Evolutionary conservation across 1,140 invertebrate species (phyloP), one percentile per base, ranked within the genome.

Genomic region (Bombus soroeensis): DNA sequence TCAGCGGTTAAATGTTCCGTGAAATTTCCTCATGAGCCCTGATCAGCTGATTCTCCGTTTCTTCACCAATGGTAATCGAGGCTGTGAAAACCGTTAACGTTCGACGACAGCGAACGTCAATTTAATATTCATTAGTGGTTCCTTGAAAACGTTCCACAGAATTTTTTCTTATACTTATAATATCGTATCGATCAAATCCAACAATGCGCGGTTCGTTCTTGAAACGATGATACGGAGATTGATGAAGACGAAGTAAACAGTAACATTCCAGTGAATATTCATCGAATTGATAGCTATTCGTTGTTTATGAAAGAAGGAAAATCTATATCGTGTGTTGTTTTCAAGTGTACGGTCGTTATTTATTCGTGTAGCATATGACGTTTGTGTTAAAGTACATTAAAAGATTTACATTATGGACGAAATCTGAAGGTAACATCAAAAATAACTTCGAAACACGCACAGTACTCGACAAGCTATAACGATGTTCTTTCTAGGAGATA

Each of bases 211-310:
- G 57, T 34, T 47, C 28, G 64, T 59, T 43, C n/a, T 9, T 3
- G 71, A 66, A 43, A 34, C 43, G 34, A 70, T 12, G 71, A 59
- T 18, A 28, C 57, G 9, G 77, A 88, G 15, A 81, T 77, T 37
- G 87, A 78, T 3, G 77, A 88, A 5, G 87, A 88, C n/a, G 88
- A 88, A 1, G 74, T 78, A 70, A 78, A 88, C 83, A 47, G 70
- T 32, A 57, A 89, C 53, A 10, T 62, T 77, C 62, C 53, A 34
- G 22, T 34, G 37, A 41, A 47, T 39, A 34, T 41, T 37, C 37
- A 28, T 72, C 73, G 39, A 37, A 62, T 32, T 47, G 37, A 81
- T 43, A 57, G 6, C 32, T 32, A 32, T 57, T 39, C 22, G 25
- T 34, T 28, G 37, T 71, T 71, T 39, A 71, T 0, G 37, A 37